phyloP scores from a whole-genome alignment of 1,140 invertebrate species.

The Caenorhabditis briggsae region DNA sequence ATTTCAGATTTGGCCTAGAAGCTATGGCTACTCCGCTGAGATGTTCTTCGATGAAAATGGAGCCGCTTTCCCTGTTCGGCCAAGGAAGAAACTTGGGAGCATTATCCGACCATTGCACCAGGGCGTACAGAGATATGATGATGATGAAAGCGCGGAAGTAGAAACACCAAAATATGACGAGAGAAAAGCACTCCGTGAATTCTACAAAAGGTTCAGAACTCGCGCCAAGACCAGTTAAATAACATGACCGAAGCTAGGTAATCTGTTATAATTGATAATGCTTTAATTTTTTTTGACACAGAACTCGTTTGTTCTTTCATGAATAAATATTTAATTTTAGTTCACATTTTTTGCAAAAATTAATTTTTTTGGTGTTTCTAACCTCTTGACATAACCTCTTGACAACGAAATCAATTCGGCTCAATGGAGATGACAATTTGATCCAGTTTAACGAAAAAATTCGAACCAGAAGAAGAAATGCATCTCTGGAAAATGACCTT shows the following conservation, averaged over 20 bases:
- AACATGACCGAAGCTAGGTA: too few species aligned
- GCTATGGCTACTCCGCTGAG: slow-evolving; percentile 65
- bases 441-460: too few species aligned
- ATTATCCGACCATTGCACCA: slow-evolving; percentile 3
- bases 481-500: too few species aligned
- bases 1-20: slow-evolving; percentile 66
- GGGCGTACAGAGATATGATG: slow-evolving; percentile 30
- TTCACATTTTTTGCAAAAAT: too few species aligned
- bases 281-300: slow-evolving; percentile 13
- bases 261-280: background rate
- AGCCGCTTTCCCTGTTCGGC: slow-evolving; percentile 60
- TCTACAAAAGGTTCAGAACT: slow-evolving; percentile 32
- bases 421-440: too few species aligned
- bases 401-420: too few species aligned
- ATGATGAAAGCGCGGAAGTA: background rate
- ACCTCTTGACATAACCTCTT: too few species aligned
- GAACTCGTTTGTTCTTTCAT: slow-evolving; percentile 12
- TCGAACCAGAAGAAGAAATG: too few species aligned
- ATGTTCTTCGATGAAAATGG: slow-evolving; percentile 68
- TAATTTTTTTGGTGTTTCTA: too few species aligned
- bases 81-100: slow-evolving; percentile 17
- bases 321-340: too few species aligned
- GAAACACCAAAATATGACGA: slow-evolving; percentile 16
- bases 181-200: slow-evolving; percentile 31
- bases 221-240: background rate